A percentile compares a stretch with the other conserved stretches of the same genome.
Evolutionary conservation across 2,113 vertebrate species (phyloP).

Genomic region (Aldabrachelys gigantea): DNA sequence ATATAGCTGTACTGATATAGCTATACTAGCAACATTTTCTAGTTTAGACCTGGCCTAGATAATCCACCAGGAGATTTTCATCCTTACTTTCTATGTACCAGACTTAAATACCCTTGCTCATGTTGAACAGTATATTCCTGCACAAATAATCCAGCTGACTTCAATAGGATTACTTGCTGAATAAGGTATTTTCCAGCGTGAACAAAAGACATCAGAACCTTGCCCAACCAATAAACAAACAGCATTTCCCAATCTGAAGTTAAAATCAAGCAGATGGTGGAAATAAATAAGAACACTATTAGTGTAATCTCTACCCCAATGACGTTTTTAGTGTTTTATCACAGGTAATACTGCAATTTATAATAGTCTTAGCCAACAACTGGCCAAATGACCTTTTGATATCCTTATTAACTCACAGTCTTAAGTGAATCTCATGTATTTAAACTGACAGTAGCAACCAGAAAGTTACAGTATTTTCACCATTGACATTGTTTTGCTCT

Average conservation of each 20-base stretch:
- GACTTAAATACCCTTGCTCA: not conserved
- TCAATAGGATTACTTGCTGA: not conserved
- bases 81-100: not conserved
- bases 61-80: not conserved
- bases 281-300: not conserved
- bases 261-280: not conserved
- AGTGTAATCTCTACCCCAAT: slow-evolving; percentile 2
- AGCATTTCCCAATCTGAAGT: not conserved
- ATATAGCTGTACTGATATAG: not conserved
- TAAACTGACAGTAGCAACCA: not conserved
- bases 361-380: not conserved
- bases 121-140: no score
- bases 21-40: not conserved
- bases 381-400: not conserved
- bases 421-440: not conserved
- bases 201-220: not conserved
- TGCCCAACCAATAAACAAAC: not conserved
- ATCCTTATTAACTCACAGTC: not conserved
- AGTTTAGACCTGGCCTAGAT: not conserved
- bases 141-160: no score
- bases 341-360: not conserved
- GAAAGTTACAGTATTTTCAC: not conserved
- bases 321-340: not conserved
- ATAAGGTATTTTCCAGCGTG: not conserved
- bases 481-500: not conserved